Conservation (phyloP, 2,113 vertebrate genomes). For the Xiphorhynchus elegans region DNA sequence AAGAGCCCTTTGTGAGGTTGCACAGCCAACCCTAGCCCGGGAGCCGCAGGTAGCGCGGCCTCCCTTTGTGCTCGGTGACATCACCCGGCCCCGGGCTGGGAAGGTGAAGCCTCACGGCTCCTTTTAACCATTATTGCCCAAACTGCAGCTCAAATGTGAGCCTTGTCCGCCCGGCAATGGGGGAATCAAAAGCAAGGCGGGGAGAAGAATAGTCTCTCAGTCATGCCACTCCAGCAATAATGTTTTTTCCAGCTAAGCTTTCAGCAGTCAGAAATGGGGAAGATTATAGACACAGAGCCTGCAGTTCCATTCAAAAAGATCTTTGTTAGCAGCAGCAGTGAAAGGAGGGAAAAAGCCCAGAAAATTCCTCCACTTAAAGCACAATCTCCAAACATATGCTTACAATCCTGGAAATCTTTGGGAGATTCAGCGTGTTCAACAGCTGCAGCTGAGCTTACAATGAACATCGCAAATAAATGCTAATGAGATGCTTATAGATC, state of each 20-base stretch:
- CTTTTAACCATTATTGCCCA: background rate
- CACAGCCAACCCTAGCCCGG: background rate
- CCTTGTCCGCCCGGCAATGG: background rate
- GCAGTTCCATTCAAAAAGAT: constrained; percentile 10
- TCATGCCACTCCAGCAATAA: background rate
- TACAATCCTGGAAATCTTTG: constrained; percentile 21
- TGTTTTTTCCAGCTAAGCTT: background rate
- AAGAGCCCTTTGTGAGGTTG: background rate
- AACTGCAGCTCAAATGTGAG: rapidly evolving
- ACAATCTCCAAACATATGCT: constrained; percentile 33
- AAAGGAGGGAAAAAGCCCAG: constrained; percentile 2
- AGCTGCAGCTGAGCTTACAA: constrained; percentile 52
- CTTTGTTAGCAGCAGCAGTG: constrained; percentile 6
- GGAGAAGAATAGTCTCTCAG: background rate
- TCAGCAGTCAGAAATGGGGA: constrained; percentile 16
- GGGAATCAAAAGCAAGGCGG: background rate
- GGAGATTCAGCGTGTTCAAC: constrained; percentile 18
- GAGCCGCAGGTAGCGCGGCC: constrained; percentile 25
- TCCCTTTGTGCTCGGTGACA: background rate
- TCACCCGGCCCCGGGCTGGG: background rate
- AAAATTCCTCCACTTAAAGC: constrained; percentile 49
- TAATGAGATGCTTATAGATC: constrained; percentile 65
- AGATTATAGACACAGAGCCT: constrained; percentile 9
- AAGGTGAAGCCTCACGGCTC: background rate
- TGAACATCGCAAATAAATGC: constrained; percentile 51